Conservation (phyloP, 2,888 invertebrate species). For the Tipula confusa region DNA sequence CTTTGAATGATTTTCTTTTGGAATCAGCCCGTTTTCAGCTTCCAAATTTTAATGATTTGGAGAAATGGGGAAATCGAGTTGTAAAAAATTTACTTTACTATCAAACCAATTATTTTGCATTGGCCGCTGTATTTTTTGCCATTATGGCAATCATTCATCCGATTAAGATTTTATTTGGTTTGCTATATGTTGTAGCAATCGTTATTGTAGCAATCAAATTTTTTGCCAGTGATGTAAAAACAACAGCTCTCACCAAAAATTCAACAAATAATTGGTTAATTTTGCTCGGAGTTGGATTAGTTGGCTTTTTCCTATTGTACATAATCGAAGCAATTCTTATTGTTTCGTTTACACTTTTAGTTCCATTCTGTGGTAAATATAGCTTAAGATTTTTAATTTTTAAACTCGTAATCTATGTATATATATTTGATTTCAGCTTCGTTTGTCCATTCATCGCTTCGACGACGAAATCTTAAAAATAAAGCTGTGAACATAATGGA, state of each 20-base stretch:
- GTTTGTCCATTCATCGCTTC: slow-evolving; percentile 71
- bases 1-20: slow-evolving; percentile 70
- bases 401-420: too few species aligned
- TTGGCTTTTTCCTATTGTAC: slow-evolving; percentile 44
- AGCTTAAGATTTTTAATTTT: too few species aligned
- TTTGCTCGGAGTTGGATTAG: slow-evolving; percentile 43
- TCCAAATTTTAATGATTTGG: slow-evolving; percentile 69
- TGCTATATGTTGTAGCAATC: slow-evolving; percentile 36
- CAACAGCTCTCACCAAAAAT: neutral
- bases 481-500: slow-evolving; percentile 72
- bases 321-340: slow-evolving; percentile 46
- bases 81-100: slow-evolving; percentile 76
- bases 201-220: slow-evolving; percentile 8
- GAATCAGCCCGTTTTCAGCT: slow-evolving; percentile 75
- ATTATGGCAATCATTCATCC: slow-evolving; percentile 61
- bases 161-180: slow-evolving; percentile 60
- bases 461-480: slow-evolving; percentile 71
- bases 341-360: slow-evolving; percentile 44
- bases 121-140: slow-evolving; percentile 61
- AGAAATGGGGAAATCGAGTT: slow-evolving; percentile 79
- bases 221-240: neutral
- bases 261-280: neutral
- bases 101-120: slow-evolving; percentile 78
- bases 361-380: slow-evolving; percentile 44
- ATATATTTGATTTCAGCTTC: slow-evolving; percentile 54